Evolutionary conservation across 2,113 vertebrate genomes (phyloP).

Genomic region (Casuarius casuarius): DNA sequence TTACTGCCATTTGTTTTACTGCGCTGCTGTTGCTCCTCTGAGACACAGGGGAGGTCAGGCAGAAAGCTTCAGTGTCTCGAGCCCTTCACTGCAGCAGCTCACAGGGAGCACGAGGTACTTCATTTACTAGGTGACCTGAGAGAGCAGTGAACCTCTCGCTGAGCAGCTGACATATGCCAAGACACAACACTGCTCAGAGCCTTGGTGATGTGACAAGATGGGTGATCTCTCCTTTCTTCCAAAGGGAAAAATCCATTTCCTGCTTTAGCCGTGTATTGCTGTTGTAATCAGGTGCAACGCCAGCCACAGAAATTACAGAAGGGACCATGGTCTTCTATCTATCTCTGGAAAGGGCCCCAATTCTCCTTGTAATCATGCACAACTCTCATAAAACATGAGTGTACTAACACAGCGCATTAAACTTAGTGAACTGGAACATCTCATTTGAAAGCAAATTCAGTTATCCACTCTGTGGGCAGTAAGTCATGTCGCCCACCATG

Average conservation of each 20-base stretch:
- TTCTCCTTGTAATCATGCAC: not conserved
- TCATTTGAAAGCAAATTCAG: not conserved
- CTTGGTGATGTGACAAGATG: not conserved
- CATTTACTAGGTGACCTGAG: not conserved
- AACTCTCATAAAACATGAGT: not conserved
- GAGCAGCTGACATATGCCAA: not conserved
- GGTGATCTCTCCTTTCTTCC: not conserved
- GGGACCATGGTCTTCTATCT: not conserved
- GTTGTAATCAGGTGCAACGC: not conserved
- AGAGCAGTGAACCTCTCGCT: not conserved
- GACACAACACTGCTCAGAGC: fast-evolving
- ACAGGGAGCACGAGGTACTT: not conserved
- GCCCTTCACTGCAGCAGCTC: not conserved
- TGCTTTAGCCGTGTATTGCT: not conserved
- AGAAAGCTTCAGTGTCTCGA: not conserved
- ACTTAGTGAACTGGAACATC: not conserved
- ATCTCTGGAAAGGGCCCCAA: not conserved
- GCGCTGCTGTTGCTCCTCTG: not conserved
- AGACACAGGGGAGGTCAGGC: not conserved
- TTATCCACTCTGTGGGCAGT: not conserved
- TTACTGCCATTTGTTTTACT: not conserved
- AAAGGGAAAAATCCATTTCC: not conserved
- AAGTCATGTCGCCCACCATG: not conserved
- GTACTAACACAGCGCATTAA: not conserved
- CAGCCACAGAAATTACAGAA: not conserved